These are phyloP conservation scores for Cantharis lateralis DNA, from an alignment of 2,888 invertebrate species.

Conservation along the genomic window DNA sequence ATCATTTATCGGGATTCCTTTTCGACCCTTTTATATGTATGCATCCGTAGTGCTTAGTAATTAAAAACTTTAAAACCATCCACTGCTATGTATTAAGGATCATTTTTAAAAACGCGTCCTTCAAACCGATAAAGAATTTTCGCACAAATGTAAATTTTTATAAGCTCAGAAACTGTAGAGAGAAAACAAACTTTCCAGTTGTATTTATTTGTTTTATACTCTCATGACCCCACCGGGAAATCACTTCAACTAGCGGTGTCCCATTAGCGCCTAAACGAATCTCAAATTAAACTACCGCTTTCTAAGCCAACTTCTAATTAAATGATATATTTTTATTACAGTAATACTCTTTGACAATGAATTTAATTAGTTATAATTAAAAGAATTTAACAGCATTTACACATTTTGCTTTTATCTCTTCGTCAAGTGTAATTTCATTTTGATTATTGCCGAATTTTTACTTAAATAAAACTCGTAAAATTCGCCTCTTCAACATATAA, in stretches of 20 bases:
- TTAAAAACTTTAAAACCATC: constrained; percentile 29
- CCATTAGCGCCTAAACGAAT: constrained; percentile 41
- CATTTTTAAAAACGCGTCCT: neutral
- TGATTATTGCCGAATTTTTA: neutral
- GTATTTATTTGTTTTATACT: constrained; percentile 53
- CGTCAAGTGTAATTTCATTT: neutral
- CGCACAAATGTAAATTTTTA: constrained; percentile 14
- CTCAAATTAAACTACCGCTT: constrained; percentile 33
- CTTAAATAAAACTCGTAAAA: neutral
- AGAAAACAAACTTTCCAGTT: constrained; percentile 46
- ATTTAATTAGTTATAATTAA: neutral
- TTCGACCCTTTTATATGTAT: constrained; percentile 30
- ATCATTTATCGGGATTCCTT: constrained; percentile 32
- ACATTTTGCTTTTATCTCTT: neutral
- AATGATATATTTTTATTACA: constrained; percentile 26
- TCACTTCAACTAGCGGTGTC: constrained; percentile 44
- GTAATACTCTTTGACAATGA: constrained; percentile 7
- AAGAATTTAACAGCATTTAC: neutral
- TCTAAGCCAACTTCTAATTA: constrained; percentile 23
- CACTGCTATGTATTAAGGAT: neutral
- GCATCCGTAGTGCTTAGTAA: constrained; percentile 27
- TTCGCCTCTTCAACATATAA: neutral
- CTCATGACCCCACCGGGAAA: constrained; percentile 53
- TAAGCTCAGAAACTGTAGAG: constrained; percentile 3
- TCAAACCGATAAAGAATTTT: neutral